phyloP scores from a whole-genome alignment of 1,140 invertebrate genomes.

The Zaprionus capensis region DNA sequence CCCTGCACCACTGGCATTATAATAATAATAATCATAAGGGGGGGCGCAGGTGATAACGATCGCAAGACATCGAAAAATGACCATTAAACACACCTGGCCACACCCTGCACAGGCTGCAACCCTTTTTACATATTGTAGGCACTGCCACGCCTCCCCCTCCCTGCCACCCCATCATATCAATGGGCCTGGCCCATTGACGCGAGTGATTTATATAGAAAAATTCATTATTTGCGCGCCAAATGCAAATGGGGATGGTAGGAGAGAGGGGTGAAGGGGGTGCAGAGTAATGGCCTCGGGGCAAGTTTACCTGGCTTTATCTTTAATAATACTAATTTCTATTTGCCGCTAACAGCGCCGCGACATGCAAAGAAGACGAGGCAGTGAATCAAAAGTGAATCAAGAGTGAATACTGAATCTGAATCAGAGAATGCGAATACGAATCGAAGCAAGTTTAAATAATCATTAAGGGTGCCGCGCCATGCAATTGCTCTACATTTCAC shows the following conservation, averaged over 20 bases:
- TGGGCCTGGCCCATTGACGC: conserved; percentile 75
- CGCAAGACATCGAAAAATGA: conserved; percentile 81
- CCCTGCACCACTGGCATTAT: conserved; percentile 51
- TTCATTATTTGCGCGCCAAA: conserved; percentile 73
- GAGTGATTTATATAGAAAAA: conserved; percentile 80
- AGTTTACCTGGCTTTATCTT: conserved; percentile 74
- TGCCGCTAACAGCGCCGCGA: conserved; percentile 71
- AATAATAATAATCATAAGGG: conserved; percentile 71
- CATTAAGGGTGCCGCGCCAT: conserved; percentile 48
- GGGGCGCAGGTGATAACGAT: conserved; percentile 75
- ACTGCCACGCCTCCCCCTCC: neutral
- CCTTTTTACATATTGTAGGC: conserved; percentile 62
- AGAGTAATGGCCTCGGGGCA: conserved; percentile 70
- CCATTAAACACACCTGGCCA: conserved; percentile 76
- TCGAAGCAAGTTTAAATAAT: conserved; percentile 52
- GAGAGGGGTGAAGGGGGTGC: neutral
- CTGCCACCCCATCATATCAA: conserved; percentile 51
- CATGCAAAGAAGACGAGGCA: conserved; percentile 53
- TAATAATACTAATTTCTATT: conserved; percentile 81
- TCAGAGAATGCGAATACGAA: conserved; percentile 29
- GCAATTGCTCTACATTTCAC: conserved; percentile 35
- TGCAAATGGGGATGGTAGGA: conserved; percentile 48
- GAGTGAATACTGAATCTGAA: conserved; percentile 26
- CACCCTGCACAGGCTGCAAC: conserved; percentile 55
- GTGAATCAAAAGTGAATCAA: conserved; percentile 15